These are phyloP conservation scores for Trichogramma evanescens DNA, from an alignment of 2,888 invertebrate genomes.

Conservation along the genomic window DNA sequence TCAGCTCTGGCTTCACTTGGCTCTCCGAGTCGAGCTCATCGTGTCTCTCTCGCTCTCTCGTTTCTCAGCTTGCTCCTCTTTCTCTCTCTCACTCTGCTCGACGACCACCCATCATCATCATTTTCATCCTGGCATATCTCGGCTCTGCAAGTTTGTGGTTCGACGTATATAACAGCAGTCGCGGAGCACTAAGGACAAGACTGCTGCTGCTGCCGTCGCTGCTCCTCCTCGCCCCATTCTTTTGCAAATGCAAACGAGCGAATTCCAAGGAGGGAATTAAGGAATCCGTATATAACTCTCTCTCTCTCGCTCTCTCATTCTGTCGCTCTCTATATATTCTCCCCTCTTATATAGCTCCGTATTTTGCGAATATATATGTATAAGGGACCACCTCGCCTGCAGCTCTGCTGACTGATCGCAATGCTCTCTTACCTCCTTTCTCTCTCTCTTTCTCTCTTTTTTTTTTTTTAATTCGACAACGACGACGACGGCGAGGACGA, in stretches of 20 bases:
- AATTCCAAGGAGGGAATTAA: slow-evolving; percentile 20
- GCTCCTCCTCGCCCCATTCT: neutral
- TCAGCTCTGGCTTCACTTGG: too few relatives aligned
- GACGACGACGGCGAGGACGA: too few relatives aligned
- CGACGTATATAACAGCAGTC: slow-evolving; percentile 21
- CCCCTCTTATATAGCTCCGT: too few relatives aligned
- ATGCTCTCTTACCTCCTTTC: neutral
- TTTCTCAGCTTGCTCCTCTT: slow-evolving; percentile 13
- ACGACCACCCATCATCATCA: slow-evolving; percentile 21
- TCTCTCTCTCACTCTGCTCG: slow-evolving; percentile 12
- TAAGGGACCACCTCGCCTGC: slow-evolving; percentile 12
- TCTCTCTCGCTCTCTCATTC: neutral
- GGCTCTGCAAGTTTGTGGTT: too few relatives aligned
- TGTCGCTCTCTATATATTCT: neutral
- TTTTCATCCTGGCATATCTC: too few relatives aligned
- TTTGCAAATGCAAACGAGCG: neutral
- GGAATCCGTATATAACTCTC: slow-evolving; percentile 15
- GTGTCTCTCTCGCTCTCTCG: slow-evolving; percentile 24
- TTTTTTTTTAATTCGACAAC: too few relatives aligned
- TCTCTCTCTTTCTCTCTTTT: too few relatives aligned
- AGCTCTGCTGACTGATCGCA: slow-evolving; percentile 4
- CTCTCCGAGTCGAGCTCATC: slow-evolving; percentile 12
- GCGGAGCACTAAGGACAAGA: slow-evolving; percentile 33
- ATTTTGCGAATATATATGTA: too few relatives aligned
- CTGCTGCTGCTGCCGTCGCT: slow-evolving; percentile 26